A percentile compares a stretch with the other conserved stretches of the same genome.
phyloP scores from a whole-genome alignment of 2,888 invertebrate genomes.

The Fragum sueziense region DNA sequence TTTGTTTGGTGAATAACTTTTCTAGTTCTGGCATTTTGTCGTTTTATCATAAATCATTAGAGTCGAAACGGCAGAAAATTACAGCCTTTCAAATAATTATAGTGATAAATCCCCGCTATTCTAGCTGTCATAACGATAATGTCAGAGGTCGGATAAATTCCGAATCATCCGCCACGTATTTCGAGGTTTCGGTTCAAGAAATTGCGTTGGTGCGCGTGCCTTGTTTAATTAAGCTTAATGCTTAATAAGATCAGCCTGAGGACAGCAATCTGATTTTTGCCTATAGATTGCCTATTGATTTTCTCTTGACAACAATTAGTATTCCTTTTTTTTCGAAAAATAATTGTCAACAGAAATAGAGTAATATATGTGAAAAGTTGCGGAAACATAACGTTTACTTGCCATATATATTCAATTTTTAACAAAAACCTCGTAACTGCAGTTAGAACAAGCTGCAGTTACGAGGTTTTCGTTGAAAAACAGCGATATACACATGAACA shows the following conservation, averaged over 20 bases:
- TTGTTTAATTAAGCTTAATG: neutral
- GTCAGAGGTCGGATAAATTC: slow-evolving; percentile 30
- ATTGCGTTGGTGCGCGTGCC: neutral
- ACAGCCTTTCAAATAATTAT: slow-evolving; percentile 52
- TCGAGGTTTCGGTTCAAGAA: neutral
- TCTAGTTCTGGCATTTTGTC: slow-evolving; percentile 46
- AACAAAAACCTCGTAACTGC: too few species aligned
- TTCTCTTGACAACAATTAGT: too few species aligned
- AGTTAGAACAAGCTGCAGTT: too few species aligned
- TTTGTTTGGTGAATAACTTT: slow-evolving; percentile 31
- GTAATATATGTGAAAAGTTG: too few species aligned
- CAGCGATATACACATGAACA: too few species aligned
- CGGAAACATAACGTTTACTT: too few species aligned
- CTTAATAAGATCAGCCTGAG: neutral
- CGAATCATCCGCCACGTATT: neutral
- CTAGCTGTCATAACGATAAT: slow-evolving; percentile 33
- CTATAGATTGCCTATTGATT: too few species aligned
- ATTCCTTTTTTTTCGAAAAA: too few species aligned
- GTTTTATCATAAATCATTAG: slow-evolving; percentile 48
- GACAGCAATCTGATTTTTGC: neutral
- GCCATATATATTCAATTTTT: too few species aligned
- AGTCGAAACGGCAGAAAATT: slow-evolving; percentile 42
- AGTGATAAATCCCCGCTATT: slow-evolving; percentile 43
- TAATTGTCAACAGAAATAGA: too few species aligned
- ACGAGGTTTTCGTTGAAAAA: too few species aligned